Percentiles rank a stretch among this genome's conserved stretches.
phyloP scores from a whole-genome alignment of 2,888 invertebrate genomes.

The Eupithecia abbreviata region DNA sequence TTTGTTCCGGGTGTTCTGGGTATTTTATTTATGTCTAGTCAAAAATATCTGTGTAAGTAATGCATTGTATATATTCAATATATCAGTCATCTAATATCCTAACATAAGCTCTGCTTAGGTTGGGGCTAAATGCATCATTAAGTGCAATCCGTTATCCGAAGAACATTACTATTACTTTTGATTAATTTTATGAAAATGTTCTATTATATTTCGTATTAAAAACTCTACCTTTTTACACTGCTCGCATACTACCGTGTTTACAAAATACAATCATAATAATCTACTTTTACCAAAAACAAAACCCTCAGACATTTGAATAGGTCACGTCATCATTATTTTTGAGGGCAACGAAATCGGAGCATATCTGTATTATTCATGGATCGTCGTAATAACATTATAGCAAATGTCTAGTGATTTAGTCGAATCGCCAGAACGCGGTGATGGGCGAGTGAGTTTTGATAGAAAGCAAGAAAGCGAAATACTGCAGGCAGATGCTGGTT shows the following conservation, averaged over 20 bases:
- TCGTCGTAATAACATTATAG: constrained; percentile 38
- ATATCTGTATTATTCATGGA: constrained; percentile 45
- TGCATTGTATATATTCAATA: too few species aligned
- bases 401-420: constrained; percentile 45
- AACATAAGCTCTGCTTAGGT: too few species aligned
- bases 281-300: constrained; percentile 27
- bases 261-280: background rate
- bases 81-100: too few species aligned
- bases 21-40: too few species aligned
- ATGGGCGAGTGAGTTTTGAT: constrained; percentile 29
- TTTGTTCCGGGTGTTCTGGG: too few species aligned
- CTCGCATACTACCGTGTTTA: background rate
- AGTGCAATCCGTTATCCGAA: too few species aligned
- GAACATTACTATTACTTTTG: too few species aligned
- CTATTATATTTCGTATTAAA: background rate
- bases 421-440: constrained; percentile 37
- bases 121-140: too few species aligned
- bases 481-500: too few species aligned
- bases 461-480: constrained; percentile 8
- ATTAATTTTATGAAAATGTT: background rate
- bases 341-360: constrained; percentile 57
- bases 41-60: too few species aligned
- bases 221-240: background rate
- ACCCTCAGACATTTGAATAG: constrained; percentile 21
- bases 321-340: constrained; percentile 34